These are phyloP conservation scores for Enhydra lutris DNA, from an alignment of 2,113 vertebrate genomes.

Conservation along the genomic window DNA sequence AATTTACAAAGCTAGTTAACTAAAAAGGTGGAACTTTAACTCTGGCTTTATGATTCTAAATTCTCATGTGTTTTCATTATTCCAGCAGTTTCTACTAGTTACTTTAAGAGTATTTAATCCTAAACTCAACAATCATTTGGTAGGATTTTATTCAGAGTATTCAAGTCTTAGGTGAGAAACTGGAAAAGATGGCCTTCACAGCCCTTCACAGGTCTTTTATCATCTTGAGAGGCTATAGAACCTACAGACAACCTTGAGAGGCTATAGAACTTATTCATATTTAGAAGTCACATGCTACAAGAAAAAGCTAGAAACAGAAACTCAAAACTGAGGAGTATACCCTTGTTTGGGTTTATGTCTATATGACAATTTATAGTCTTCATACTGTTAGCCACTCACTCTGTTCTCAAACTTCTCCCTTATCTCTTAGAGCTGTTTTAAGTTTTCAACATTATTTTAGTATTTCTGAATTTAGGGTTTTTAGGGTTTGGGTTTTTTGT, in stretches of 20 bases:
- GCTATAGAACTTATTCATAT: neutral
- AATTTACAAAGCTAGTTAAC: neutral
- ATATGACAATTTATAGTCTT: neutral
- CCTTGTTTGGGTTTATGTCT: neutral
- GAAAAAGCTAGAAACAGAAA: neutral
- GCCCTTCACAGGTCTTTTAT: neutral
- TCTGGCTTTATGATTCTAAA: neutral
- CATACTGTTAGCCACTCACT: neutral
- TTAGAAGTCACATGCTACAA: neutral
- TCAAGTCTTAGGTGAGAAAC: neutral
- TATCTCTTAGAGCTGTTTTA: neutral
- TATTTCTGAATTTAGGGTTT: neutral
- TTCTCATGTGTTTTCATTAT: neutral
- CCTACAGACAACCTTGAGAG: neutral
- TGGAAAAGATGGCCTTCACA: neutral
- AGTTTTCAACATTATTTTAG: slow-evolving; percentile 16
- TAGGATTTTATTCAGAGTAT: neutral
- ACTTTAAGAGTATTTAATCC: neutral
- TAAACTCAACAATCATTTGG: slow-evolving; percentile 18
- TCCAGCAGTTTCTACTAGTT: neutral
- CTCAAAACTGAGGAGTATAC: neutral
- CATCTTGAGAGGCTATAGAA: neutral
- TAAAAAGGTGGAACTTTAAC: neutral
- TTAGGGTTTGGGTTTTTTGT: neutral
- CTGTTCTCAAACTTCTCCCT: neutral